Evolutionary conservation across 2,888 invertebrate genomes (phyloP), one percentile per base, ranked within the genome.

Genomic region (Alsophila aescularia): DNA sequence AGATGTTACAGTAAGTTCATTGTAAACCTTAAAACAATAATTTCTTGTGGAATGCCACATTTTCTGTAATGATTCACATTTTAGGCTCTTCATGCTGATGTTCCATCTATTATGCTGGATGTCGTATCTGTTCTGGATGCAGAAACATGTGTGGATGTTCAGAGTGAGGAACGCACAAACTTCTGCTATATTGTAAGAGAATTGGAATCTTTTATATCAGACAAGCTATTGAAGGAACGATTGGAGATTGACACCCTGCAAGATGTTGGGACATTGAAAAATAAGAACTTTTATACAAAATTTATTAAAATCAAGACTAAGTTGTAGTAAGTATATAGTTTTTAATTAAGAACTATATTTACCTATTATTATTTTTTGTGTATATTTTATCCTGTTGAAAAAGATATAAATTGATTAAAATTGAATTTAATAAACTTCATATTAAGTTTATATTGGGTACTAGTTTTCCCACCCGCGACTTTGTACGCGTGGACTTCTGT

Each of bases 251-350:
- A 99, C 71, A 97, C 98, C 0, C 89, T 98, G 29, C 97, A 98
- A 84, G 98, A 97, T 92, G 96, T 97, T 58, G 97, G 97, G 16
- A 96, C 97, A 62, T 93, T 99, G 43, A 96, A 96, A 75, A 97
- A 97, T 78, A 96, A 96, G 80, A 96, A 95, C 68, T 97, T 97
- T 88, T 96, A 97, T 83, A 97, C 97, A 39, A 98, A 98, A 84
- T 98, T 98, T 85, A 98, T 99, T 73, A 98, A 98, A 94, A 96
- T 98, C 55, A 99, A 99, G 92, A 99, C 99, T 42, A 98, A 98
- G 89, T 92, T 99, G 77, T 99, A 98, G 98, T 98, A 93, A 95
- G 98, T 96, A 87, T 67, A 29, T 35, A 32, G 21, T 7, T 14
- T 41, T 50, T 48, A 27, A 48, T 50, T 49, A 2, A 8, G 9